Evolutionary conservation across 2,797 vertebrate genomes (phyloP).

Genomic region (Onychomys arenicola): DNA sequence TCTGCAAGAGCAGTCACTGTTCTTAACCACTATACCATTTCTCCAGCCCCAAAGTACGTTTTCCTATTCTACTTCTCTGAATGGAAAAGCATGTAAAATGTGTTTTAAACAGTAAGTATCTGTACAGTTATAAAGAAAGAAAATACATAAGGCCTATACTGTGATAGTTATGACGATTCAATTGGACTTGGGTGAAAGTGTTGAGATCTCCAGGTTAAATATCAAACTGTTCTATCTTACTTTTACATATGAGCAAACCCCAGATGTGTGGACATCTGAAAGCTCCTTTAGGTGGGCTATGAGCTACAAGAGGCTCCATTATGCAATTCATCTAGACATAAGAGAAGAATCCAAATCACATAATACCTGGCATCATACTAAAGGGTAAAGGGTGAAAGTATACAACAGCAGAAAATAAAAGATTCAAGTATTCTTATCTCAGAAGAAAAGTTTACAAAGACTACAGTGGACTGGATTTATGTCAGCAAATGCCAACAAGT

Average conservation of each 20-base stretch:
- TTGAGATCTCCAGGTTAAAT: not conserved
- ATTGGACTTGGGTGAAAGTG: not conserved
- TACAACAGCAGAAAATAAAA: not conserved
- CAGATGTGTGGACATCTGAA: not conserved
- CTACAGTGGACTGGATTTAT: not conserved
- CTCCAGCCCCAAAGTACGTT: not conserved
- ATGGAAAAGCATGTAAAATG: not conserved
- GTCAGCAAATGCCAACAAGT: not conserved
- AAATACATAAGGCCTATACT: not conserved
- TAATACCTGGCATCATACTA: not conserved
- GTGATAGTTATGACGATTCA: slow-evolving; percentile 8
- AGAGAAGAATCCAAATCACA: not conserved
- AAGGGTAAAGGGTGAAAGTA: not conserved
- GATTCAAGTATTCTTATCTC: not conserved
- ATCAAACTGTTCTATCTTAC: not conserved
- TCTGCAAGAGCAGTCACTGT: not conserved
- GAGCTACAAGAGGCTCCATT: not conserved
- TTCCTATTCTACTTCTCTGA: not conserved
- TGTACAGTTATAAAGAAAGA: not conserved
- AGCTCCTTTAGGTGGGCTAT: not conserved
- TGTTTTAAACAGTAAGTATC: not conserved
- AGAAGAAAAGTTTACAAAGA: not conserved
- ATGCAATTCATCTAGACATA: not conserved
- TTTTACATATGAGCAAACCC: not conserved
- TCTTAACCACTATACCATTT: not conserved